These are phyloP conservation scores for Harpalus rubripes DNA, from an alignment of 2,888 invertebrate species.

Conservation along the genomic window DNA sequence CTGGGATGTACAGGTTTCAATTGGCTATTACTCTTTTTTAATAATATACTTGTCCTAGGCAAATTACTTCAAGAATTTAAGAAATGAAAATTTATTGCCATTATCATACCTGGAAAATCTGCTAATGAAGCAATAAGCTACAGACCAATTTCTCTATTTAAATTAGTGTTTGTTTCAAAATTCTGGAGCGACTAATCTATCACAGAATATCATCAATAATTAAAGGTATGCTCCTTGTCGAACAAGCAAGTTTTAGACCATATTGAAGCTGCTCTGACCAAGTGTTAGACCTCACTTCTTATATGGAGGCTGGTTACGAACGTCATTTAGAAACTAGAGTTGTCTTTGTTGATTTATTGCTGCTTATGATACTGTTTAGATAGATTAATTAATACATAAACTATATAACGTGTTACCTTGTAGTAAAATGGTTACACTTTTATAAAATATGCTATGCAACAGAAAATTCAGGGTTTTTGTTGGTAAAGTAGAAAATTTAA, in stretches of 20 bases:
- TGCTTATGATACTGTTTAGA: conserved; percentile 67
- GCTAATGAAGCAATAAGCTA: too few relatives aligned
- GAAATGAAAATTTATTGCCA: too few relatives aligned
- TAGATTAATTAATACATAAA: conserved; percentile 26
- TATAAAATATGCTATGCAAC: background rate
- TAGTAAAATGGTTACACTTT: background rate
- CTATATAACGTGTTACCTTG: background rate
- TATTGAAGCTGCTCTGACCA: conserved; percentile 61
- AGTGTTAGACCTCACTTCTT: conserved; percentile 64
- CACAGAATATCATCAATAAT: background rate
- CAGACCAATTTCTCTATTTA: conserved; percentile 47
- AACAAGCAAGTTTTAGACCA: conserved; percentile 66
- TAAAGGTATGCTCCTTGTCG: conserved; percentile 39
- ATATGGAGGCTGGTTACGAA: conserved; percentile 65
- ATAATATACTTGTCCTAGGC: too few relatives aligned
- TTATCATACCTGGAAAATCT: too few relatives aligned
- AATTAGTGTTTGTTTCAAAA: conserved; percentile 38
- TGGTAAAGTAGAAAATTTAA: background rate
- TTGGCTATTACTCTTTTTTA: background rate
- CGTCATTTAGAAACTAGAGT: conserved; percentile 60
- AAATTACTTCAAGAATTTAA: too few relatives aligned
- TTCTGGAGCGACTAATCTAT: conserved; percentile 12
- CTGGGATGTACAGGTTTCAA: too few relatives aligned
- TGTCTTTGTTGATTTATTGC: conserved; percentile 64
- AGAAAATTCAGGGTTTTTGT: background rate